These are phyloP conservation scores for Drymonia ruficornis DNA, from an alignment of 2,888 invertebrate species.

Conservation along the genomic window DNA sequence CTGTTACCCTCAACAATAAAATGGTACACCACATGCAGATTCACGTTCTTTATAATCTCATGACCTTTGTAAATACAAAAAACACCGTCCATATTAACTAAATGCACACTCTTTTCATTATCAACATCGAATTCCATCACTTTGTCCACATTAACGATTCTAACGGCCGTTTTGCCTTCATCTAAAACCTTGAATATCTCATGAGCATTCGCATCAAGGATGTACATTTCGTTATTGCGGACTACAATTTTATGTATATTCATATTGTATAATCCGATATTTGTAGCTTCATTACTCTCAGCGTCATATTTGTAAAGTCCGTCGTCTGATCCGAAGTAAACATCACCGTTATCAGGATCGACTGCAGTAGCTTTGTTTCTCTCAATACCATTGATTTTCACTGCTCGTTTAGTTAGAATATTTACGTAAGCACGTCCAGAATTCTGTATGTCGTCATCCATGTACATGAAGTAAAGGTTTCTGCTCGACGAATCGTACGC, in stretches of 20 bases:
- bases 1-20: constrained; percentile 61
- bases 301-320: constrained; percentile 73
- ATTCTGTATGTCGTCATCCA: constrained; percentile 69
- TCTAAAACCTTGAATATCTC: constrained; percentile 69
- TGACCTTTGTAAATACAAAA: constrained; percentile 59
- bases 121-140: constrained; percentile 74
- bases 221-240: constrained; percentile 68
- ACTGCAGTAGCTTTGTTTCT: constrained; percentile 73
- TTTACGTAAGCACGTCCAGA: constrained; percentile 71
- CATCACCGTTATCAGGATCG: constrained; percentile 64
- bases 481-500: constrained; percentile 71
- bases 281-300: constrained; percentile 52
- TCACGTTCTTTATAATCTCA: constrained; percentile 63
- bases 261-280: constrained; percentile 70
- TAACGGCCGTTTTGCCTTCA: constrained; percentile 49
- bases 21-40: constrained; percentile 58
- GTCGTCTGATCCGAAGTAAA: constrained; percentile 74
- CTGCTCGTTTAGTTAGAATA: constrained; percentile 60
- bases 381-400: constrained; percentile 63
- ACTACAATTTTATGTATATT: constrained; percentile 71
- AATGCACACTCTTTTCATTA: constrained; percentile 62
- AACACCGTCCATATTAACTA: constrained; percentile 71
- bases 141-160: constrained; percentile 57
- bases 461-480: constrained; percentile 75
- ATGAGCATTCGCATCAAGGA: constrained; percentile 72